Evolutionary conservation across 2,113 vertebrate genomes (phyloP).

Genomic region (Chaenocephalus aceratus): DNA sequence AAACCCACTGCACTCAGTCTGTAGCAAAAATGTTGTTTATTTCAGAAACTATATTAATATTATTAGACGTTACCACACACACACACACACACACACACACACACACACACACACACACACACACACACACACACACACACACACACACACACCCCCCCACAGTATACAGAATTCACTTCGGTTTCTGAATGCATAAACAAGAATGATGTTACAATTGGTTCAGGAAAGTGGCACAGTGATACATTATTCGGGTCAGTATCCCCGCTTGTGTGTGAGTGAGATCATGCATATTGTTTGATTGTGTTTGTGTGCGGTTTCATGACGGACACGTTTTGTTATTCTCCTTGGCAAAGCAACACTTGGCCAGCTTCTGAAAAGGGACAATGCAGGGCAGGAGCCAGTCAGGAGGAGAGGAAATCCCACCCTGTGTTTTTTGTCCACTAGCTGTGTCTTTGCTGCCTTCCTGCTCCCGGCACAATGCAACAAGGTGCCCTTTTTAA

Average conservation of each 20-base stretch:
- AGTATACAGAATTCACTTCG: background rate
- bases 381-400: constrained; percentile 68
- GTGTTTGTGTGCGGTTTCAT: constrained; percentile 25
- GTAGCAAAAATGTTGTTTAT: background rate
- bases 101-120: background rate
- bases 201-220: background rate
- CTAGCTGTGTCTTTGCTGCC: constrained; percentile 53
- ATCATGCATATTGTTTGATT: constrained; percentile 7
- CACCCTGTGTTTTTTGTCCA: constrained; percentile 74
- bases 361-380: constrained; percentile 48
- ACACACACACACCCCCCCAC: background rate
- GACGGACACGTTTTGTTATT: constrained; percentile 53
- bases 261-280: background rate
- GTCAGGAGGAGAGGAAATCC: constrained; percentile 68
- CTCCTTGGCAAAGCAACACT: constrained; percentile 28
- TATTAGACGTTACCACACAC: background rate
- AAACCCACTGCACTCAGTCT: background rate
- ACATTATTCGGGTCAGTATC: constrained; percentile 1
- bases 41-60: background rate
- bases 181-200: background rate
- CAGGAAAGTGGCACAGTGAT: background rate
- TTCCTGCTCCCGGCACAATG: constrained; percentile 69
- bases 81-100: background rate
- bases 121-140: background rate
- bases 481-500: constrained; percentile 69